Percentiles rank a stretch among this genome's conserved stretches.
Evolutionary conservation across 2,113 vertebrate species (phyloP).

Genomic region (Cyanoramphus novaezelandiae): DNA sequence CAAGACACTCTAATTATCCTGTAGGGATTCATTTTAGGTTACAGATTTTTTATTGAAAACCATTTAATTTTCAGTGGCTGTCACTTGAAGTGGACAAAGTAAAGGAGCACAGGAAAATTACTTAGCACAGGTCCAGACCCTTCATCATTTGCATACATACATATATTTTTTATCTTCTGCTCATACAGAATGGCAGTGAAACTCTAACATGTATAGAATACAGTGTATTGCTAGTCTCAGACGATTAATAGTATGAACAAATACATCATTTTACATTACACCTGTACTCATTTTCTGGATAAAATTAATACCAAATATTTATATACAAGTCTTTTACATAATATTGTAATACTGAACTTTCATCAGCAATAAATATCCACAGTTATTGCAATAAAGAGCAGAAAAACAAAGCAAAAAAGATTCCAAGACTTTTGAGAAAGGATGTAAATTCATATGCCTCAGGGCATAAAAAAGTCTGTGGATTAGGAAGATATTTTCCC

Average conservation of each 20-base stretch:
- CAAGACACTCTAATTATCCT: conserved; percentile 70
- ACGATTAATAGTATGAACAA: conserved; percentile 19
- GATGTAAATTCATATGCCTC: neutral
- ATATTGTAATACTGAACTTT: neutral
- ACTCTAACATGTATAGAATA: conserved; percentile 23
- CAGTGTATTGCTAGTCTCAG: conserved; percentile 7
- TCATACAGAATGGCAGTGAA: conserved; percentile 28
- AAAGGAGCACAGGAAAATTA: conserved; percentile 61
- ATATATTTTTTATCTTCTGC: conserved; percentile 64
- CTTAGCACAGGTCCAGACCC: conserved; percentile 36
- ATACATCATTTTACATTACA: conserved; percentile 30
- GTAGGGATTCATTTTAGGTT: conserved; percentile 71
- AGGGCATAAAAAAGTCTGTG: neutral
- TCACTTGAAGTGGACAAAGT: conserved; percentile 67
- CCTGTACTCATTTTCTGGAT: neutral
- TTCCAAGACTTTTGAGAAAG: neutral
- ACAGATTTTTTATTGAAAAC: conserved; percentile 74
- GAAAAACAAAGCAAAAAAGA: neutral
- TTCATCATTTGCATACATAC: conserved; percentile 53
- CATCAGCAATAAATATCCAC: neutral
- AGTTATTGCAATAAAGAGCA: neutral
- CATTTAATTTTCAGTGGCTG: conserved; percentile 73
- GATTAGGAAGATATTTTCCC: neutral
- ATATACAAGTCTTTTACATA: neutral
- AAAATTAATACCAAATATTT: conserved; percentile 32